These are phyloP conservation scores for Poecile montanus DNA, from an alignment of 2,797 vertebrate species.

Conservation along the genomic window DNA sequence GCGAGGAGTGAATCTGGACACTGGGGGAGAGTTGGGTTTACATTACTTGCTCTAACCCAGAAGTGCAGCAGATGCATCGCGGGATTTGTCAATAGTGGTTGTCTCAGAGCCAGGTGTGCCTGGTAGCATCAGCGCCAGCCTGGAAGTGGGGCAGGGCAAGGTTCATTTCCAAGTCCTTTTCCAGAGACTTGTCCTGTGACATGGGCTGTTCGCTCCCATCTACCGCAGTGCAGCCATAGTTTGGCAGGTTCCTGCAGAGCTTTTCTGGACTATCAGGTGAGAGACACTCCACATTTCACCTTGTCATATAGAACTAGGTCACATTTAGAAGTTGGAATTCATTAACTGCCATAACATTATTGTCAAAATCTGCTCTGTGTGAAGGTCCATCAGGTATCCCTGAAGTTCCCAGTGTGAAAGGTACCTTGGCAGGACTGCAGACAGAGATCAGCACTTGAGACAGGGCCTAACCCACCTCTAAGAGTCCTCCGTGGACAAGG, in stretches of 20 bases:
- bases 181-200: neutral
- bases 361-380: accelerated
- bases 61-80: neutral
- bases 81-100: neutral
- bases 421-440: neutral
- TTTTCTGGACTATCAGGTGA: neutral
- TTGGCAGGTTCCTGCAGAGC: neutral
- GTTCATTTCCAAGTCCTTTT: neutral
- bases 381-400: neutral
- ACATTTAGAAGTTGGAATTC: neutral
- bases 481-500: neutral
- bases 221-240: neutral
- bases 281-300: neutral
- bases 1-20: neutral
- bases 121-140: neutral
- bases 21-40: neutral
- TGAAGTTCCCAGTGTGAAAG: neutral
- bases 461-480: neutral
- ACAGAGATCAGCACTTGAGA: neutral
- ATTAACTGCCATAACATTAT: neutral
- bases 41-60: neutral
- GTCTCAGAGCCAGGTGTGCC: neutral
- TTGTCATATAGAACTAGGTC: neutral
- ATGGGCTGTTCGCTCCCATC: accelerated
- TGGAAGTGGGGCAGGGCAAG: neutral